Base-by-base conservation (phyloP, 1,140 invertebrate genomes). In the Drosophila tropicalis region DNA sequence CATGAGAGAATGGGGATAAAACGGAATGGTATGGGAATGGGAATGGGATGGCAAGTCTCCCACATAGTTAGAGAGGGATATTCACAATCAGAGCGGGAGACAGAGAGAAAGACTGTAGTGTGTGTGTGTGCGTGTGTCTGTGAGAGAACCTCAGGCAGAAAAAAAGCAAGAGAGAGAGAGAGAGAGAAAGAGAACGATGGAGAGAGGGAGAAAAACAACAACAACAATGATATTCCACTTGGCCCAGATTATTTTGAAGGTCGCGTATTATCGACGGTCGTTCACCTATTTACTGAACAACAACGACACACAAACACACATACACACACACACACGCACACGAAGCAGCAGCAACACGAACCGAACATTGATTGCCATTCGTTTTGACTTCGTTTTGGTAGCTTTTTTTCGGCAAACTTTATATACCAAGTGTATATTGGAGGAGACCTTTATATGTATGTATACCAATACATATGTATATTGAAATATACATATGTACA, bases 241-340 rank as follows among this genome's bases (percentile, higher is more conserved):
- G 90, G 90, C 90, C 90, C 90, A 91, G 90, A 91, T 91, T 91
- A 90, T 91, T 89, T 91, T 91, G 80, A 91, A 91, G 90, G 90
- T 91, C 90, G 83, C 76, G 72, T 66, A 77, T 91, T 90, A 91
- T 90, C 90, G 76, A 76, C 90, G 90, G 90, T 91, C 90, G 86
- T 91, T 91, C 90, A 91, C 90, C 90, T 90, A 91, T 81, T 86
- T 91, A 84, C 76, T 76, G 54, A 67, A 72, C 51, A 69, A 40
- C 64, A 76, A 61, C 55, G 70, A 66, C 36, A 39, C 36, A 36
- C 34, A 10, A 2, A 36, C 34, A 36, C 34, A 12, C 34, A 36
- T 2, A 36, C 34, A 10, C 34, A 39, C 36, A 39, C 36, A 39
- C 36, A 39, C 36, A 39, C 36, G 13, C 36, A 13, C 54, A 66